Evolutionary conservation across 2,113 vertebrate genomes (phyloP), one percentile per base, ranked within the genome.

Genomic region (Petromus typicus): DNA sequence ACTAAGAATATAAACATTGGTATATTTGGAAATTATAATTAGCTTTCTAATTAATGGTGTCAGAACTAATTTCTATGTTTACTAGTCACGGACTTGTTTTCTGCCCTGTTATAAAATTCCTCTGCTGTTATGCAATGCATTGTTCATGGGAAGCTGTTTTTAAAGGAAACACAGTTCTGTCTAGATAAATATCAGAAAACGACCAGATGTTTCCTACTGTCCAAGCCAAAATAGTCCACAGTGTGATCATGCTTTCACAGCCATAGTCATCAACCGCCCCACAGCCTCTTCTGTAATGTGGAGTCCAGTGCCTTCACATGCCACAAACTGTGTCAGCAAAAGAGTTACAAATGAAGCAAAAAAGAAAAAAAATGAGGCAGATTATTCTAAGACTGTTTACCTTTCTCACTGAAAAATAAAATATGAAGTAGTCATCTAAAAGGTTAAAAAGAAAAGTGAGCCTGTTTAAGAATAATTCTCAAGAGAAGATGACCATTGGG

Each of bases 181-280:
- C 97, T 96, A 97, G 97, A 97, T 98, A 98, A 97, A 93, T 96
- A 98, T 95, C 94, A 96, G 93, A 97, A 96, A 90, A 98, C 66
- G 94, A 91, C 94, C 98, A 98, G 98, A 98, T 98, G 98, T 98
- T 99, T 99, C 98, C 98, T 98, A 98, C 93, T 98, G 93, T 98
- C 98, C 87, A 96, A 98, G 94, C 96, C 97, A 98, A 98, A 96
- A 89, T 97, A 91, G 86, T 82, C 95, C 93, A 76, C 86, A 85
- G 75, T 34, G 5, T 17, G 86, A 80, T 80, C 27, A 22, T 4
- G 54, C 69, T 89, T 76, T 81, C 89, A 27, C 78, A 69, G 89
- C 85, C 85, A 34, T 4, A 66, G 59, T 63, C 69, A 45, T 32
- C 85, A 78, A 43, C 54, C 16, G 10, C 40, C 78, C 51, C 69